Evolutionary conservation across 2,797 vertebrate species (phyloP).

Genomic region (Caiman crocodilus): DNA sequence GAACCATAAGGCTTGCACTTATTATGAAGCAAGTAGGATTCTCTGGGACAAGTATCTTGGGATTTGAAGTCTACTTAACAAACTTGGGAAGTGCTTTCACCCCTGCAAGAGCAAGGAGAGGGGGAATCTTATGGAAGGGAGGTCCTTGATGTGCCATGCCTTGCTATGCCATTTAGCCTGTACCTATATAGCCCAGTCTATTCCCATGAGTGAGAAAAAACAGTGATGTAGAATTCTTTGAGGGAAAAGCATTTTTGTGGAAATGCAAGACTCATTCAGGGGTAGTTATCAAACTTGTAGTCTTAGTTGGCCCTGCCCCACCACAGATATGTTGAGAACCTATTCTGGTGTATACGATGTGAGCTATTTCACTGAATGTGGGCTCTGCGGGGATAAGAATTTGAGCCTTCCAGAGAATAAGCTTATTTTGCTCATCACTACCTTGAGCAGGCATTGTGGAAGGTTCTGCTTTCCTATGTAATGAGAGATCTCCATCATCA

Average conservation of each 20-base stretch:
- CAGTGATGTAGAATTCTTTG: conserved; percentile 7
- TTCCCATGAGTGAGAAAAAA: conserved; percentile 23
- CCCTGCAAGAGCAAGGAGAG: conserved; percentile 8
- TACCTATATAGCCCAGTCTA: conserved; percentile 48
- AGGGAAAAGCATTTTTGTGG: conserved; percentile 45
- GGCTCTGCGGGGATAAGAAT: conserved; percentile 24
- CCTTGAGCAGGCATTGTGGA: neutral
- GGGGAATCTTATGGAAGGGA: conserved; percentile 2
- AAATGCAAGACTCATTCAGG: conserved; percentile 32
- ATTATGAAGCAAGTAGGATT: neutral
- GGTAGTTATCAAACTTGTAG: neutral
- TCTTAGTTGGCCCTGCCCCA: rapidly evolving
- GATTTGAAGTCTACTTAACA: neutral
- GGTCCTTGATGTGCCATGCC: neutral
- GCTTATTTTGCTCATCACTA: conserved; percentile 20
- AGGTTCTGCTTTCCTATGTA: conserved; percentile 15
- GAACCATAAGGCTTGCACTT: neutral
- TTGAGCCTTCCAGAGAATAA: conserved; percentile 30
- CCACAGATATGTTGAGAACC: conserved; percentile 38
- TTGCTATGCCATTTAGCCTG: neutral
- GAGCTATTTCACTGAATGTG: conserved; percentile 39
- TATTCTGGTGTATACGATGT: neutral
- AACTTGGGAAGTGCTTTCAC: neutral
- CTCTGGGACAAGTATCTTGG: neutral
- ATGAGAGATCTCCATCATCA: neutral